Percentiles rank a stretch among this genome's conserved stretches.
These are phyloP conservation scores for Encarsia formosa DNA, from an alignment of 2,888 invertebrate species.

Conservation along the genomic window DNA sequence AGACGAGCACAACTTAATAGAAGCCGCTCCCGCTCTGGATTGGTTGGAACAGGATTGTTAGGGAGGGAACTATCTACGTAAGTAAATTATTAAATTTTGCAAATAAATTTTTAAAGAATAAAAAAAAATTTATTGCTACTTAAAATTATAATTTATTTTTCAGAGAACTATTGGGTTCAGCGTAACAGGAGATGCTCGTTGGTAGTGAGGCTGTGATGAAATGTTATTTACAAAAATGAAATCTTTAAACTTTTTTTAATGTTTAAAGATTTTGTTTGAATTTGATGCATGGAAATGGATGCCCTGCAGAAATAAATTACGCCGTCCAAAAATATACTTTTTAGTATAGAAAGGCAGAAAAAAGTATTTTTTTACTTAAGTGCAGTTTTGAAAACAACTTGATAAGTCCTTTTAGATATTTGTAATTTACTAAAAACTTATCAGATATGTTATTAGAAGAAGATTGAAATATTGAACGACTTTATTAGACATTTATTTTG, in stretches of 20 bases:
- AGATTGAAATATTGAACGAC: background rate
- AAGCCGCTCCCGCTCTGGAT: slow-evolving; percentile 79
- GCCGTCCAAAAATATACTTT: slow-evolving; percentile 24
- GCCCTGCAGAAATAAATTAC: slow-evolving; percentile 23
- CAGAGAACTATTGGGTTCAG: slow-evolving; percentile 51
- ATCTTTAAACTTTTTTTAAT: slow-evolving; percentile 15
- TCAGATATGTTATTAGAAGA: slow-evolving; percentile 5
- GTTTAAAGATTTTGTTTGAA: slow-evolving; percentile 19
- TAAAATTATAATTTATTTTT: slow-evolving; percentile 26
- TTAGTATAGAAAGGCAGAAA: slow-evolving; percentile 20
- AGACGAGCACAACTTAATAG: slow-evolving; percentile 84
- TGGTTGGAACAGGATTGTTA: slow-evolving; percentile 61
- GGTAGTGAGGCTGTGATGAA: slow-evolving; percentile 47
- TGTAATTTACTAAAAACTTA: slow-evolving; percentile 4
- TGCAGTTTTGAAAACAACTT: slow-evolving; percentile 1
- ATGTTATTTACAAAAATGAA: slow-evolving; percentile 30
- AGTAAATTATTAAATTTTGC: slow-evolving; percentile 40
- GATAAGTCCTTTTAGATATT: background rate
- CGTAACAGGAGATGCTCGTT: slow-evolving; percentile 47
- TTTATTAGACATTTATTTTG: slow-evolving; percentile 1
- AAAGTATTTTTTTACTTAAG: slow-evolving; percentile 22
- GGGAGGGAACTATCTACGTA: slow-evolving; percentile 68
- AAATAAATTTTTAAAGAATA: too few relatives aligned
- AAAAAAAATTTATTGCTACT: background rate
- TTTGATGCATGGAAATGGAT: slow-evolving; percentile 13